These are phyloP conservation scores for Zaprionus ornatus DNA, from an alignment of 1,140 invertebrate species.

Conservation along the genomic window DNA sequence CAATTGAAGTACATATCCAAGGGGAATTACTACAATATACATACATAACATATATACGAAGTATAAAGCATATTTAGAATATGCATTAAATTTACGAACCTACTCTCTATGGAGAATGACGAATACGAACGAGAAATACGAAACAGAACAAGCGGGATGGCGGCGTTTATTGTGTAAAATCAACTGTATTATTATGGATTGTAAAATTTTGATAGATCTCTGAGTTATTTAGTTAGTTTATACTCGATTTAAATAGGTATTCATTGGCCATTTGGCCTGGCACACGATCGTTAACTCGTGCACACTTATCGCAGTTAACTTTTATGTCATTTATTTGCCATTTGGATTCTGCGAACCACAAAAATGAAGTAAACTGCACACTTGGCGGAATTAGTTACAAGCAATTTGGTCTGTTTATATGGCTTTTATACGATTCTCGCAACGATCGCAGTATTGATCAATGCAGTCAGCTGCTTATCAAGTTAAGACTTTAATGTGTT, in stretches of 20 bases:
- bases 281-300: neutral
- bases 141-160: neutral
- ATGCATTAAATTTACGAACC: neutral
- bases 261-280: neutral
- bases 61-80: neutral
- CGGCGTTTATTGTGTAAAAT: neutral
- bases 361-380: neutral
- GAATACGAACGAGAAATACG: too few relatives aligned
- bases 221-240: neutral
- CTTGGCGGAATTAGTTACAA: slow-evolving; percentile 10
- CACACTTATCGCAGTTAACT: neutral
- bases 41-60: neutral
- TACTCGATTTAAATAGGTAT: neutral
- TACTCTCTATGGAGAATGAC: neutral
- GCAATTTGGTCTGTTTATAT: slow-evolving; percentile 13
- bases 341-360: slow-evolving; percentile 7
- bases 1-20: neutral
- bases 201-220: slow-evolving; percentile 3
- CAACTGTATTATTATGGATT: neutral
- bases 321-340: slow-evolving; percentile 8
- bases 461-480: slow-evolving; percentile 28
- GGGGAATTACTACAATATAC: neutral
- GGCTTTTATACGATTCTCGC: slow-evolving; percentile 12
- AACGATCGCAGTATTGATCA: neutral
- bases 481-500: slow-evolving; percentile 41